Percentiles rank a stretch among this genome's conserved stretches.
phyloP scores from a whole-genome alignment of 2,888 invertebrate genomes.

The Pollenia labialis region DNA sequence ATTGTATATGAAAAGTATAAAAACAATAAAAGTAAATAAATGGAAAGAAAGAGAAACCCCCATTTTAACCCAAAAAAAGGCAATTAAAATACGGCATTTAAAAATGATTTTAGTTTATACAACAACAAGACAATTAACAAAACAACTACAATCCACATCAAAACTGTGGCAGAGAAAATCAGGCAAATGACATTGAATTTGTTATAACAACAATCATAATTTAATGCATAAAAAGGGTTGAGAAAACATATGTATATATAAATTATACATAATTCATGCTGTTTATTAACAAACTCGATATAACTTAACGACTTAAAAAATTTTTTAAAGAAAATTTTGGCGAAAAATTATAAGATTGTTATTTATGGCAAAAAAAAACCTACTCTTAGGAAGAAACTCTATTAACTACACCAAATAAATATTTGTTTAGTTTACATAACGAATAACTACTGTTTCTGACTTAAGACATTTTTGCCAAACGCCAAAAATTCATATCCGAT shows the following conservation, averaged over 20 bases:
- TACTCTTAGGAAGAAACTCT: no score
- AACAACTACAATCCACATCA: neutral
- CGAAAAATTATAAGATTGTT: no score
- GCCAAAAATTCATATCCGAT: no score
- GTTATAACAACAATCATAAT: slow-evolving; percentile 2
- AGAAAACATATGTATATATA: neutral
- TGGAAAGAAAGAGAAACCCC: neutral
- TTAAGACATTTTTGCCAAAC: no score
- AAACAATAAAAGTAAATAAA: neutral
- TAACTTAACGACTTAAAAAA: no score
- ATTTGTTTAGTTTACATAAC: no score
- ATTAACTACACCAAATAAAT: no score
- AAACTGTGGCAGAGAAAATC: neutral
- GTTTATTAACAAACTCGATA: no score
- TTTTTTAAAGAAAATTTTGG: no score
- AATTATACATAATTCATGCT: neutral
- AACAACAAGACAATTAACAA: neutral
- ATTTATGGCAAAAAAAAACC: no score
- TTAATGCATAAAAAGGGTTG: slow-evolving; percentile 9
- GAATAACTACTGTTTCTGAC: no score
- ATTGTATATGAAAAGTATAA: neutral
- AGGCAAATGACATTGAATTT: slow-evolving; percentile 49
- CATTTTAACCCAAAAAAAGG: neutral
- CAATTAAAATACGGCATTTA: neutral
- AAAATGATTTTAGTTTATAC: neutral